Evolutionary conservation across 2,113 vertebrate species (phyloP).

Genomic region (Semnornis frantzii): DNA sequence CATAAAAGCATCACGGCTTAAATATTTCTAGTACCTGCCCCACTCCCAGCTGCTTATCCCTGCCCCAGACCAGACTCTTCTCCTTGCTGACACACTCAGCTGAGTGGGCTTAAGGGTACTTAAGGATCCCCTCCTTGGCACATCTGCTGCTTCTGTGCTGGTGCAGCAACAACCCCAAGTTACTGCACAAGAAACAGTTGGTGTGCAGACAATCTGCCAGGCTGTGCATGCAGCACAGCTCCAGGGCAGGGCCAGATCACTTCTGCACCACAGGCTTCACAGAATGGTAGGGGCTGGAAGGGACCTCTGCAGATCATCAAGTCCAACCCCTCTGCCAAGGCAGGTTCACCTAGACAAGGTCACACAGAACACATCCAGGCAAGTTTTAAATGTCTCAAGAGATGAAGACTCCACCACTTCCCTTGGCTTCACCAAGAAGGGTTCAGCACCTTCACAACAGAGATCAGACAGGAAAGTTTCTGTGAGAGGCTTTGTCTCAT

Average conservation of each 20-base stretch:
- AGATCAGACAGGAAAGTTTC: background rate
- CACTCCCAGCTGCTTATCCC: background rate
- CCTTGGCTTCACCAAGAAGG: background rate
- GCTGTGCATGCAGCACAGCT: background rate
- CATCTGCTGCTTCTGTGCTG: background rate
- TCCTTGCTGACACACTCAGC: background rate
- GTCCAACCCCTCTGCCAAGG: too few species aligned
- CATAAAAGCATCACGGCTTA: background rate
- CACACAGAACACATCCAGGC: too few species aligned
- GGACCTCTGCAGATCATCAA: too few species aligned
- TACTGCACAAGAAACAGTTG: background rate
- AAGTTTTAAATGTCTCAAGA: too few species aligned
- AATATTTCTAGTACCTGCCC: background rate
- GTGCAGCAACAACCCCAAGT: background rate
- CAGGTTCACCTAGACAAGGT: too few species aligned
- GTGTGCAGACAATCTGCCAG: background rate
- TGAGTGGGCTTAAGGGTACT: background rate
- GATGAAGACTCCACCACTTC: too few species aligned
- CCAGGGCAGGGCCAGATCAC: background rate
- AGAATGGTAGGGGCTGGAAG: too few species aligned
- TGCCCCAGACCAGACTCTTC: background rate
- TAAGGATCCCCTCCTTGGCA: too few species aligned
- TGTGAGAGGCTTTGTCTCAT: background rate
- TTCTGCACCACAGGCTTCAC: background rate
- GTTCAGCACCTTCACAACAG: rapidly evolving